Evolutionary conservation across 2,888 invertebrate genomes (phyloP), one percentile per base, ranked within the genome.

Genomic region (Agonopterix heracliana): DNA sequence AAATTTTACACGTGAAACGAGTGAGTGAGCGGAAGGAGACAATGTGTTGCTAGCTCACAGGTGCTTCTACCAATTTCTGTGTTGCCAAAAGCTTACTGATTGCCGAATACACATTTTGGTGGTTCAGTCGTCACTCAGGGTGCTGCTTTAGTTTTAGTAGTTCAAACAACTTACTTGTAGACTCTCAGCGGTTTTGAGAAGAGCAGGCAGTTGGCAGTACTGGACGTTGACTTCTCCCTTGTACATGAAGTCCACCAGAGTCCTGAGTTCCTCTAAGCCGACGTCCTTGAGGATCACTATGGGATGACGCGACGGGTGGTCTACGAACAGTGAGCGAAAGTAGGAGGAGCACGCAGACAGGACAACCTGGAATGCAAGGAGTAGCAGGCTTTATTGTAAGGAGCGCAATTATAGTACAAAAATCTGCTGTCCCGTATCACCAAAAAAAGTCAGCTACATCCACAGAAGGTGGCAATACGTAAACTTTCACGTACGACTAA

Each of bases 271-370:
- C 78, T 94, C 91, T 85, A 96, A 94, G 75, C 95, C 94, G 78
- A 96, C 96, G 95, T 97, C 96, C 90, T 96, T 96, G 73, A 97
- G 92, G 84, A 97, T 96, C 83, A 97, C 96, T 81, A 97, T 97
- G 72, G 96, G 96, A 84, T 97, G 96, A 67, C 94, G 93, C 84
- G 95, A 94, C 67, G 96, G 96, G 83, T 97, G 96, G 90, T 96
- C 96, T 89, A 96, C 93, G 90, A 97, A 97, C 74, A 97, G 92
- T 76, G 95, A 94, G 82, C 96, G 95, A 91, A 97, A 97, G 91
- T 96, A 97, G 75, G 96, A 96, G 77, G 96, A 96, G 90, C 97
- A 97, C 90, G 97, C 96, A 77, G 97, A 97, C 81, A 97, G 92
- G 78, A 97, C 96, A 90, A 97, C 95, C 91, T 93, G 90, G 34